A percentile compares a stretch with the other conserved stretches of the same genome.
Evolutionary conservation across 35 echinoderm and acorn worm genomes (phyloP).

Genomic region (Acanthaster planci): DNA sequence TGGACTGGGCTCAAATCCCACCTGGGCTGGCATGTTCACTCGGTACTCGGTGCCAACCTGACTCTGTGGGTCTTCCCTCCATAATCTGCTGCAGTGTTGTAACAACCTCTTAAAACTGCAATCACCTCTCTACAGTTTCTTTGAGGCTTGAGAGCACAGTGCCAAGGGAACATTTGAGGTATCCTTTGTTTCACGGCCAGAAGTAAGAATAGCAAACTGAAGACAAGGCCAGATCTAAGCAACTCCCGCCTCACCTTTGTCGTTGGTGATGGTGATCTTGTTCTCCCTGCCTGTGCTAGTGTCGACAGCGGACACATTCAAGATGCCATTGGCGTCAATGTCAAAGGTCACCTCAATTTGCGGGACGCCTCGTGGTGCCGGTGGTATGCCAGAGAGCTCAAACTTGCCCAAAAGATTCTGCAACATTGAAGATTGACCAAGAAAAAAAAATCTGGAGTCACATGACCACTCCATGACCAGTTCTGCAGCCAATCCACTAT

Average conservation of each 20-base stretch:
- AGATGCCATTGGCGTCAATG: constrained; percentile 97
- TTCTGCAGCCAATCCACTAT: too few species aligned
- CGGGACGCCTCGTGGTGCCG: constrained; percentile 92
- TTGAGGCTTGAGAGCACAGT: background rate
- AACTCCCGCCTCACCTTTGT: constrained; percentile 65
- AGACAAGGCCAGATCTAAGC: background rate
- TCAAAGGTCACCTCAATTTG: constrained; percentile 98
- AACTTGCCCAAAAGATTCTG: constrained; percentile 97
- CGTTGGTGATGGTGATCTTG: constrained; percentile 97
- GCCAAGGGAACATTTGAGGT: background rate
- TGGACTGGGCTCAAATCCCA: too few species aligned
- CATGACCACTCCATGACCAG: background rate
- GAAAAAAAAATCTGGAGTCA: background rate
- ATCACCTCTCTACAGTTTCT: too few species aligned
- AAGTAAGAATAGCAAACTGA: background rate
- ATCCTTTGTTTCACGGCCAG: background rate
- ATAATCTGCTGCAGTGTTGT: too few species aligned
- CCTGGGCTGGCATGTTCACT: too few species aligned
- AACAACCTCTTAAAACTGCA: too few species aligned
- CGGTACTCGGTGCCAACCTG: too few species aligned
- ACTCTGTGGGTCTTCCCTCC: too few species aligned
- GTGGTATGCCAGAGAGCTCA: constrained; percentile 87
- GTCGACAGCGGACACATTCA: constrained; percentile 87
- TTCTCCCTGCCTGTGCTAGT: constrained; percentile 96
- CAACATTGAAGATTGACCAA: background rate